Percentiles rank a stretch among this genome's conserved stretches.
phyloP scores from a whole-genome alignment of 1,140 invertebrate species.

The Coptotermes formosanus region DNA sequence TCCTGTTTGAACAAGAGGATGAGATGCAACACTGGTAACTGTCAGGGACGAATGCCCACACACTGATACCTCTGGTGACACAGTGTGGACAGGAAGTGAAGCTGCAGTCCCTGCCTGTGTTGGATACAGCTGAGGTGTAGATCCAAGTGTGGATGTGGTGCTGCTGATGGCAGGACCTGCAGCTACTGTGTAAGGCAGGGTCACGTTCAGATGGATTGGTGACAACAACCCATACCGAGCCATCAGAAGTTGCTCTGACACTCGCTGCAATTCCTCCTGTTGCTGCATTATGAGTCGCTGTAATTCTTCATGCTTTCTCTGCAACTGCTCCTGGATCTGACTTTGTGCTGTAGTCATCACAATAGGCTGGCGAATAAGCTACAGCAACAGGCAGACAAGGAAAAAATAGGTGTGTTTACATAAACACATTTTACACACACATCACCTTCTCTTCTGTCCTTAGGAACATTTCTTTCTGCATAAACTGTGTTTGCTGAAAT shows the following conservation, averaged over 20 bases:
- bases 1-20: slow-evolving; percentile 20
- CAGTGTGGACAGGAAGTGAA: not conserved
- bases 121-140: not conserved
- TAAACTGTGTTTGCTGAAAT: too few species aligned
- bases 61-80: slow-evolving; percentile 21
- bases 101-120: slow-evolving; percentile 2
- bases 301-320: slow-evolving; percentile 79
- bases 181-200: slow-evolving; percentile 39
- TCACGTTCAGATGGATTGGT: slow-evolving; percentile 58
- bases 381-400: not conserved
- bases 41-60: slow-evolving; percentile 20
- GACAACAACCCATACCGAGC: slow-evolving; percentile 75
- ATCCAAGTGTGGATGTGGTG: not conserved
- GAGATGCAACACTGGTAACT: not conserved
- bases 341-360: slow-evolving; percentile 26
- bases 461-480: too few species aligned
- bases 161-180: not conserved
- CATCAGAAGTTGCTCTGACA: slow-evolving; percentile 82
- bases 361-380: slow-evolving; percentile 21
- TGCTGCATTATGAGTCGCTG: slow-evolving; percentile 82
- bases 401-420: too few species aligned
- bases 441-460: too few species aligned
- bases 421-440: too few species aligned
- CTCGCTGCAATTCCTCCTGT: slow-evolving; percentile 78
- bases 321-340: slow-evolving; percentile 67